These are phyloP conservation scores for Agriopis aurantiaria DNA, from an alignment of 2,888 invertebrate species.

Conservation along the genomic window DNA sequence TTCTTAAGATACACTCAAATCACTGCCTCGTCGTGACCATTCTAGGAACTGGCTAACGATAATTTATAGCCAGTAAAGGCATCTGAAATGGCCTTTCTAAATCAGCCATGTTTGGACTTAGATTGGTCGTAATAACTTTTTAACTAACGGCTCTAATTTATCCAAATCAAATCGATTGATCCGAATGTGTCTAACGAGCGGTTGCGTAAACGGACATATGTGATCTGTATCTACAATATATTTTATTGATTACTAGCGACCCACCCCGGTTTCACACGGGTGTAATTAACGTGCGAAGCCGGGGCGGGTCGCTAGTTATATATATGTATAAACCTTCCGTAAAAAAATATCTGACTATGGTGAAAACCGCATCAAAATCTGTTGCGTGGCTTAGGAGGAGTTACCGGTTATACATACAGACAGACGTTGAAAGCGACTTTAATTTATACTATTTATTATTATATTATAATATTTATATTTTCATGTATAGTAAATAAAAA, in stretches of 20 bases:
- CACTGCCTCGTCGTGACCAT: constrained; percentile 53
- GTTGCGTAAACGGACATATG: constrained; percentile 31
- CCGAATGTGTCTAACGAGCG: constrained; percentile 42
- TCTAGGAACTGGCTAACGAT: constrained; percentile 54
- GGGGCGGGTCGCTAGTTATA: too few relatives aligned
- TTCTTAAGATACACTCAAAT: constrained; percentile 59
- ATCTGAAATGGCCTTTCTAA: constrained; percentile 55
- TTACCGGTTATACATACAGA: too few relatives aligned
- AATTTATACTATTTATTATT: too few relatives aligned
- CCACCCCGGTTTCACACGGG: too few relatives aligned
- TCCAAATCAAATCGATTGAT: constrained; percentile 48
- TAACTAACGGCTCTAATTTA: constrained; percentile 50
- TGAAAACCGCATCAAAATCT: too few relatives aligned
- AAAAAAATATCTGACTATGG: too few relatives aligned
- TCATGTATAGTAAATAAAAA: too few relatives aligned
- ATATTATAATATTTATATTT: too few relatives aligned
- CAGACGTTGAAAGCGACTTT: too few relatives aligned
- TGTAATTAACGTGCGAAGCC: too few relatives aligned
- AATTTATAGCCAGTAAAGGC: constrained; percentile 47
- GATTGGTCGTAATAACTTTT: constrained; percentile 50
- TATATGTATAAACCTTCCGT: too few relatives aligned
- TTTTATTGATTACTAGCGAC: neutral
- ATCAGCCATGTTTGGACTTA: constrained; percentile 49
- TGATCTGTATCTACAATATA: constrained; percentile 30
- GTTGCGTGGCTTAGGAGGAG: too few relatives aligned